A percentile compares a stretch with the other conserved stretches of the same genome.
Evolutionary conservation across 2,113 vertebrate species (phyloP).

Genomic region (Carettochelys insculpta): DNA sequence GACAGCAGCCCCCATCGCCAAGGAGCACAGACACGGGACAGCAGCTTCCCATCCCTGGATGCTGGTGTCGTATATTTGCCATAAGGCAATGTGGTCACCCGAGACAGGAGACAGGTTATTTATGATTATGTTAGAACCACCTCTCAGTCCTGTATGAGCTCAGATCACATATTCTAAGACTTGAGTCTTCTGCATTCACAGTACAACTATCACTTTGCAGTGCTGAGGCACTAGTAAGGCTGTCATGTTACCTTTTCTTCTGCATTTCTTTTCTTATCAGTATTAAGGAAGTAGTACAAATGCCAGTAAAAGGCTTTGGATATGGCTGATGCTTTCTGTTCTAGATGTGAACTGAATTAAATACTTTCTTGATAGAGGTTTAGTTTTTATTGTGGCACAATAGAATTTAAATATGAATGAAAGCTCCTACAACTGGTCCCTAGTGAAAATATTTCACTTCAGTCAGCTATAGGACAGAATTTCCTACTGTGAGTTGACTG

Average conservation of each 20-base stretch:
- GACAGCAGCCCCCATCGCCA: no score
- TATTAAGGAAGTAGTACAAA: neutral
- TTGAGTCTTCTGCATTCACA: neutral
- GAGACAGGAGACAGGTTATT: neutral
- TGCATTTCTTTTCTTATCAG: neutral
- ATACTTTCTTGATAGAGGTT: neutral
- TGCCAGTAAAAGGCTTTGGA: neutral
- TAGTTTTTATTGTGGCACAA: conserved; percentile 13
- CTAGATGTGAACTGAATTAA: neutral
- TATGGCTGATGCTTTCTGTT: neutral
- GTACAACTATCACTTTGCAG: neutral
- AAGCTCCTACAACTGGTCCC: neutral
- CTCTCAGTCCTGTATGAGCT: neutral
- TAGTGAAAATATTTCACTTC: neutral
- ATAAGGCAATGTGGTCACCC: no score
- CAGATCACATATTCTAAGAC: neutral
- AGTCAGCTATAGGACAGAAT: neutral
- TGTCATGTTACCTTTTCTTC: neutral
- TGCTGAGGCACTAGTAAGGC: neutral
- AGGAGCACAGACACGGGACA: no score
- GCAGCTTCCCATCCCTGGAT: no score
- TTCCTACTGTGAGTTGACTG: neutral
- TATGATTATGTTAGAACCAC: neutral
- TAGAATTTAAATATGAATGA: neutral
- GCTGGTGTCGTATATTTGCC: no score